These are phyloP conservation scores for Epirrita christyi DNA, from an alignment of 2,888 invertebrate genomes.

Conservation along the genomic window DNA sequence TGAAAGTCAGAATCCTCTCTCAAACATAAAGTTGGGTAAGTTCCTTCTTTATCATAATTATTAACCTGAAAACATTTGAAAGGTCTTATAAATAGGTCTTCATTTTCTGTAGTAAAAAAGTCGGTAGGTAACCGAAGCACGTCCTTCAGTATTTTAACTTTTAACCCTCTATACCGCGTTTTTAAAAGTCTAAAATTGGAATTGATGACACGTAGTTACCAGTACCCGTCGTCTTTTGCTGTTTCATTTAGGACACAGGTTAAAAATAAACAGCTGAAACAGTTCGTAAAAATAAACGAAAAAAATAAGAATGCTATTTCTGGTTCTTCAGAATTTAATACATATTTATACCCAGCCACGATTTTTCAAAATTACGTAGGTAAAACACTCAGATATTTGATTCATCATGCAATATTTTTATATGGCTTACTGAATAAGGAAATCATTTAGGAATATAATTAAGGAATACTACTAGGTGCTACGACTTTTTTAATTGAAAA, in stretches of 20 bases:
- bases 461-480: too few species aligned
- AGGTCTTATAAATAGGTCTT: slow-evolving; percentile 3
- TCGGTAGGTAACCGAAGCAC: slow-evolving; percentile 24
- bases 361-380: too few species aligned
- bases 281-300: too few species aligned
- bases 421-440: too few species aligned
- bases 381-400: too few species aligned
- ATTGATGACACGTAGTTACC: slow-evolving; percentile 31
- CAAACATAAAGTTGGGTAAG: neutral
- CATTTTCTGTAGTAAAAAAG: slow-evolving; percentile 24
- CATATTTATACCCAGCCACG: too few species aligned
- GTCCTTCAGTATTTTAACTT: slow-evolving; percentile 32
- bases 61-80: neutral
- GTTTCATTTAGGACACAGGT: slow-evolving; percentile 3
- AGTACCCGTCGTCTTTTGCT: slow-evolving; percentile 8
- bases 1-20: too few species aligned
- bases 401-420: too few species aligned
- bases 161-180: slow-evolving; percentile 21
- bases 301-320: too few species aligned
- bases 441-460: too few species aligned
- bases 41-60: neutral
- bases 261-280: neutral
- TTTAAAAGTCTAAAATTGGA: slow-evolving; percentile 34
- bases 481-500: too few species aligned
- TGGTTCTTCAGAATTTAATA: too few species aligned